Base-by-base conservation (phyloP, 1,140 invertebrate genomes). In the Helicoverpa armigera region DNA sequence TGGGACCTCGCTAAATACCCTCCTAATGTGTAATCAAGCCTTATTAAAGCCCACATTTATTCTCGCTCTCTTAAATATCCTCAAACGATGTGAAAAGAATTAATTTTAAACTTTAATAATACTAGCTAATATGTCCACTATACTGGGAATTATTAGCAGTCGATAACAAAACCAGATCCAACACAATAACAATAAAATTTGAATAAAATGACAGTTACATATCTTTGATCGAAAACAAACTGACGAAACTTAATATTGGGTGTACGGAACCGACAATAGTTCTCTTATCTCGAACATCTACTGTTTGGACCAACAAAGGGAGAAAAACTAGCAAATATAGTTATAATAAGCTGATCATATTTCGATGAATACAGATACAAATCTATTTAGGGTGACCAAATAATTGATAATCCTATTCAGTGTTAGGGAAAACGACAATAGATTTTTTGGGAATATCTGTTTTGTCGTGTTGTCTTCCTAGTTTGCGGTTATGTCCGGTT, bases 281-380 rank as follows among this genome's bases (percentile, higher is more conserved):
- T 11, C 3, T 16, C 83, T 87, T 92, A 92, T 92, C 91, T 77
- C 79, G 4, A 67, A 3, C 77, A 87, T 85, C 85, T 74, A 53
- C 75, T 83, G 79, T 77, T 58, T 77, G 81, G 18, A 54, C 79
- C 76, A 82, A 92, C 90, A 91, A 90, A 87, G 79, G 73, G 82
- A 77, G 83, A 89, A 88, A 43, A 91, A 89, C 85, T 90, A 88
- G 87, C 88, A 88, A 93, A 93, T 93, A 93, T 93, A 90, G 89
- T 93, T 93, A 92, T 93, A 93, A 93, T 91, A 90, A 92, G 88
- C 82, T 75, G 88, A 92, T 93, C 90, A 87, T 88, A 88, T 93
- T 93, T 90, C 91, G 74, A 73, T 85, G 69, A 82, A 87, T 82
- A 48, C 35, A 84, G 91, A 92, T 90, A 75, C 61, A 85, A 43